These are phyloP conservation scores for Muscicapa comitata DNA, from an alignment of 2,797 vertebrate genomes.

Conservation along the genomic window DNA sequence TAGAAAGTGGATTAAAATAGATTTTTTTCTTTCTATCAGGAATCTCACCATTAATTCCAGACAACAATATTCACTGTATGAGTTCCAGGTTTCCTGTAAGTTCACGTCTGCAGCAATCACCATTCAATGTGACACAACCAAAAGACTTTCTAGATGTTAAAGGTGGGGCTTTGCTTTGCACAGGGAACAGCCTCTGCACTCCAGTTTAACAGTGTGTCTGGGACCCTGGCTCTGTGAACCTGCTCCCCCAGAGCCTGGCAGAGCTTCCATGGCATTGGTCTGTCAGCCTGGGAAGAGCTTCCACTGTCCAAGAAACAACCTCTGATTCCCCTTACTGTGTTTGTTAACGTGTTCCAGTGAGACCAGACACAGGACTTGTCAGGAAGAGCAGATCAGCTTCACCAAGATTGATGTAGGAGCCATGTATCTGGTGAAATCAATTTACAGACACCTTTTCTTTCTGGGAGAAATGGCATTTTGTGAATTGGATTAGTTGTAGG, in stretches of 20 bases:
- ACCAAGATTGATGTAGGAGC: neutral
- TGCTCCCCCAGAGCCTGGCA: neutral
- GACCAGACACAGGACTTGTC: neutral
- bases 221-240: neutral
- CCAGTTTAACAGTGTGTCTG: neutral
- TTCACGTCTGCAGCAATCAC: neutral
- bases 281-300: neutral
- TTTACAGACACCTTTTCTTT: neutral
- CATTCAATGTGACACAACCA: neutral
- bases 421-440: neutral
- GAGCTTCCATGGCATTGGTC: neutral
- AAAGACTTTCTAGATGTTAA: neutral
- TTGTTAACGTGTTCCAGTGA: neutral
- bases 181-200: neutral
- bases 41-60: neutral
- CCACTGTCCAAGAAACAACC: neutral
- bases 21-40: neutral
- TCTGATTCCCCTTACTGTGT: neutral
- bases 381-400: neutral
- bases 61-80: neutral
- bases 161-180: neutral
- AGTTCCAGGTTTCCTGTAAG: neutral
- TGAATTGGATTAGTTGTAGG: neutral
- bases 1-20: neutral
- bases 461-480: rapidly evolving